Conservation (phyloP, 2,888 invertebrate genomes). For the Hydriomena furcata region DNA sequence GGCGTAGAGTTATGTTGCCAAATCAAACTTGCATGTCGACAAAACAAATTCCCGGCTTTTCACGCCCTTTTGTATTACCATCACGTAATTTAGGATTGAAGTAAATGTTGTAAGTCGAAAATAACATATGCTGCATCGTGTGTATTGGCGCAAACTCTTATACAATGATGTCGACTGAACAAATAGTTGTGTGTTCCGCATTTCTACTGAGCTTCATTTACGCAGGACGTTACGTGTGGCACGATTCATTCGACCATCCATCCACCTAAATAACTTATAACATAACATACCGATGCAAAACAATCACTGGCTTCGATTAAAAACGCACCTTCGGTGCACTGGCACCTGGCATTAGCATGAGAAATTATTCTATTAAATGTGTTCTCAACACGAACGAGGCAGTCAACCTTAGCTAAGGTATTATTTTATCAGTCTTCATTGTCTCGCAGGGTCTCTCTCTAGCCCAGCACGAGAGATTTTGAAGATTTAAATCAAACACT, state of each 20-base stretch:
- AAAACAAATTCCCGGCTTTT: constrained; percentile 46
- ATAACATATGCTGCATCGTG: constrained; percentile 76
- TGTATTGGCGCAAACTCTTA: constrained; percentile 78
- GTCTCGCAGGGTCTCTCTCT: not conserved
- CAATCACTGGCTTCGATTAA: constrained; percentile 10
- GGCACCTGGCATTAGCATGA: constrained; percentile 11
- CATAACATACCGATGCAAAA: constrained; percentile 34
- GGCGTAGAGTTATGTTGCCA: constrained; percentile 14
- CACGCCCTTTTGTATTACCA: constrained; percentile 68
- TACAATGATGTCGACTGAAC: constrained; percentile 82
- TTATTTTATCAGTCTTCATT: too few species aligned
- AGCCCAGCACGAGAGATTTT: constrained; percentile 25
- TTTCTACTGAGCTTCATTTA: constrained; percentile 80
- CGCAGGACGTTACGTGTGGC: constrained; percentile 68
- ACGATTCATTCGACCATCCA: constrained; percentile 52
- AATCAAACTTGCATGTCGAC: constrained; percentile 26
- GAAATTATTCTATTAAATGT: not conserved
- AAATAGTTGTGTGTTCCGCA: constrained; percentile 82
- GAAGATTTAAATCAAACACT: constrained; percentile 40
- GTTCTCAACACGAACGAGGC: constrained; percentile 18
- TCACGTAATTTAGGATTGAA: constrained; percentile 77
- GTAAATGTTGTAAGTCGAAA: constrained; percentile 79
- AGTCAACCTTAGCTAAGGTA: constrained; percentile 3
- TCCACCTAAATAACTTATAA: constrained; percentile 45
- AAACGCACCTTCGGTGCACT: constrained; percentile 21